Percentiles rank a stretch among this genome's conserved stretches.
These are phyloP conservation scores for Cheilosia soror DNA, from an alignment of 2,888 invertebrate genomes.

Conservation along the genomic window DNA sequence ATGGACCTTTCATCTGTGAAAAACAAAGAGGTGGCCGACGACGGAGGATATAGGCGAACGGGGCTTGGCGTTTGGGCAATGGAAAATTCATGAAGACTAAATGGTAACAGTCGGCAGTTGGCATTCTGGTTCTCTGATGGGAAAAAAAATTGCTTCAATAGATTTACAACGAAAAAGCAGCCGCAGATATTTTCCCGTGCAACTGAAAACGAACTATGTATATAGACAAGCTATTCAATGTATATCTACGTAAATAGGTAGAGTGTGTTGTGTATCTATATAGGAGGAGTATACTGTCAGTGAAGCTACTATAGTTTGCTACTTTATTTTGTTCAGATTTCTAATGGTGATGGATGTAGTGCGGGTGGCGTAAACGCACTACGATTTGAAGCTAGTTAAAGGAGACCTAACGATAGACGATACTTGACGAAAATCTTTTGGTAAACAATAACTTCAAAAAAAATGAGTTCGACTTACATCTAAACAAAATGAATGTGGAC, in stretches of 20 bases:
- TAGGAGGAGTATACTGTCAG: background rate
- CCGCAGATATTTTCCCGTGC: slow-evolving; percentile 28
- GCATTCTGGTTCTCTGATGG: slow-evolving; percentile 34
- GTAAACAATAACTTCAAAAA: too few relatives aligned
- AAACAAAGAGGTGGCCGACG: slow-evolving; percentile 31
- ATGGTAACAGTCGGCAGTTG: slow-evolving; percentile 61
- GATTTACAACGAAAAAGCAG: slow-evolving; percentile 18
- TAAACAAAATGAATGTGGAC: too few relatives aligned
- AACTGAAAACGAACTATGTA: slow-evolving; percentile 13
- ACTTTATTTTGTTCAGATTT: slow-evolving; percentile 13
- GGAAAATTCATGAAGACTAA: slow-evolving; percentile 69
- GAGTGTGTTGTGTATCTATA: too few relatives aligned
- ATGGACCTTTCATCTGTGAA: slow-evolving; percentile 68
- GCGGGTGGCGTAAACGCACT: too few relatives aligned
- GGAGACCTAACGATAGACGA: too few relatives aligned
- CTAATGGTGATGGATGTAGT: background rate
- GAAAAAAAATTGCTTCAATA: slow-evolving; percentile 32
- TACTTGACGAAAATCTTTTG: too few relatives aligned
- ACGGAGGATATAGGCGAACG: slow-evolving; percentile 37
- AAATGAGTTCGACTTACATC: too few relatives aligned
- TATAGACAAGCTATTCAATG: too few relatives aligned
- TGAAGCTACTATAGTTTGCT: background rate
- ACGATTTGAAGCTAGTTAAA: too few relatives aligned
- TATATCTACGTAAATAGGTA: background rate
- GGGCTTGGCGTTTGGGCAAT: slow-evolving; percentile 20